Percentiles rank a stretch among this genome's conserved stretches.
These are phyloP conservation scores for Pedetes capensis DNA, from an alignment of 2,113 vertebrate genomes.

Conservation along the genomic window DNA sequence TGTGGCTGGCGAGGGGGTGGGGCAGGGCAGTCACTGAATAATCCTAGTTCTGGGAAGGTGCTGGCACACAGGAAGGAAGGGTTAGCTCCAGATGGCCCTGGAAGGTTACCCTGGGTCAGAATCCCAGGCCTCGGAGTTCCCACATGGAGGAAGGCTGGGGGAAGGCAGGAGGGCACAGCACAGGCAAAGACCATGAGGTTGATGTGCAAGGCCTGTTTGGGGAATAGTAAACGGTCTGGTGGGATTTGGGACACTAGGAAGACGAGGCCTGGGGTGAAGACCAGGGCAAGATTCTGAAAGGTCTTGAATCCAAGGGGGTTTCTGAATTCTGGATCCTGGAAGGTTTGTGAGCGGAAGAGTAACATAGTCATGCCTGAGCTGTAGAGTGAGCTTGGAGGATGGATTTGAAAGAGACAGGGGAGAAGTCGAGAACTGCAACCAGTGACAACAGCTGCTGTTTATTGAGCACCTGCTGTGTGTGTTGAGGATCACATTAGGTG, in stretches of 20 bases:
- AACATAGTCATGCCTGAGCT: neutral
- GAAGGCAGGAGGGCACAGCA: neutral
- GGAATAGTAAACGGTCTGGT: neutral
- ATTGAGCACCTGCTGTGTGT: neutral
- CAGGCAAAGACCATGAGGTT: neutral
- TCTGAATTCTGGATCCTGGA: neutral
- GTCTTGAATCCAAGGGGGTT: neutral
- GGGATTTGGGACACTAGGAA: neutral
- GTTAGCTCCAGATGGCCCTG: neutral
- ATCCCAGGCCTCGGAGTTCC: neutral
- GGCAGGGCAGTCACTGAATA: neutral
- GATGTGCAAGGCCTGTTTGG: neutral
- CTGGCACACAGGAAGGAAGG: neutral
- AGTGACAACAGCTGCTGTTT: neutral
- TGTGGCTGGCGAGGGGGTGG: rapidly evolving
- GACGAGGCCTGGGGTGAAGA: neutral
- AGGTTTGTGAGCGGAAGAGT: neutral
- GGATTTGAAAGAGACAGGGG: neutral
- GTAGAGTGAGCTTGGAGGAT: neutral
- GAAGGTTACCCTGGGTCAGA: neutral
- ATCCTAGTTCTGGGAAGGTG: neutral
- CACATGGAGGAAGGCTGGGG: neutral
- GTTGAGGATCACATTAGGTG: neutral
- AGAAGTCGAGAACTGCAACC: neutral
- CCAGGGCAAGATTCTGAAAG: neutral